phyloP scores from a whole-genome alignment of 2,113 vertebrate species.

The Hydropotes inermis region DNA sequence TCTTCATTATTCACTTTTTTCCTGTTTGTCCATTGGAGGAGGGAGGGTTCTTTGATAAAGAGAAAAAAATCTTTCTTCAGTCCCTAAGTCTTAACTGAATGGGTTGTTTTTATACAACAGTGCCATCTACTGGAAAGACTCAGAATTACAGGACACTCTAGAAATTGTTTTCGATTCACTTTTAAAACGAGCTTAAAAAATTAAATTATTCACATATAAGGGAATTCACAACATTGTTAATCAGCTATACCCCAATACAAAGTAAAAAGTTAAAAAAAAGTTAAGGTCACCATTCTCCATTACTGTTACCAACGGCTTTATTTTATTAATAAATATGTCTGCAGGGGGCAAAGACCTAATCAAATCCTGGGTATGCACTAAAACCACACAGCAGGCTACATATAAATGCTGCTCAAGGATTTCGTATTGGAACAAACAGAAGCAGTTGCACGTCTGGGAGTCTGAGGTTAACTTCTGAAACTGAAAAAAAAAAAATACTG shows the following conservation, averaged over 20 bases:
- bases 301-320: background rate
- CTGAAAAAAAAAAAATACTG: background rate
- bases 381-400: background rate
- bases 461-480: background rate
- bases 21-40: background rate
- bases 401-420: background rate
- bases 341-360: background rate
- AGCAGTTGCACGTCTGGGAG: background rate
- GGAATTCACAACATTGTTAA: background rate
- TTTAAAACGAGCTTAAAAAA: background rate
- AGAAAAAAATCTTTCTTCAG: background rate
- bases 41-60: background rate
- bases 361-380: background rate
- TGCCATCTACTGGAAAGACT: constrained; percentile 52
- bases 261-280: background rate
- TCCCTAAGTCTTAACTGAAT: background rate
- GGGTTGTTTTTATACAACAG: constrained; percentile 57
- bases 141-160: background rate
- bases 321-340: background rate
- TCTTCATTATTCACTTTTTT: background rate
- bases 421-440: background rate
- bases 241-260: background rate
- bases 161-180: background rate
- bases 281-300: background rate
- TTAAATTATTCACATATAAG: background rate